Base-by-base conservation (phyloP, 2,797 vertebrate genomes). In the Molossus alvarezi region DNA sequence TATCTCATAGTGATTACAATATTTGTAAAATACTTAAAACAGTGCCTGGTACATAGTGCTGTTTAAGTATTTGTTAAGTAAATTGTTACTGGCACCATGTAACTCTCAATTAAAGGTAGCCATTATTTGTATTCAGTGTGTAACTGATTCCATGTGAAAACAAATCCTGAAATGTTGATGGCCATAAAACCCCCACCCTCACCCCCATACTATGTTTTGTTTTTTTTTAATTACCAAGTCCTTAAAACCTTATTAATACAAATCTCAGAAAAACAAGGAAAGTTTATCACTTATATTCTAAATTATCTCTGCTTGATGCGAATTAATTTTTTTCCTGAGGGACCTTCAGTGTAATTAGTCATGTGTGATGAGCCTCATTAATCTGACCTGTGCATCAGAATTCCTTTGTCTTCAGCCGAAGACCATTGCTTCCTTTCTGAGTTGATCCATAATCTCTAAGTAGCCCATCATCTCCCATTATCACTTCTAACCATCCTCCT, bases 11-110 rank as follows among this genome's bases (percentile, higher is more conserved):
- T 92, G 15, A 33, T 75, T 95, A 51, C 71, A 77, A 88, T 96
- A 95, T 95, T 97, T 97, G 79, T 72, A 76, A 18, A 79, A 71
- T 91, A 57, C 94, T 95, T 95, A 84, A 33, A 96, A 77, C 55
- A 90, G 83, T 72, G 17, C 92, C 82, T 77, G 45, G 77, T 90
- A 86, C 72, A 37, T 62, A 53, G 48, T 92, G 41, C 88, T 94
- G 5, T 48, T 79, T 81, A 94, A 96, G 41, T 87, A 57, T 96
- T 92, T 45, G 41, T 96, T 96, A 93, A 96, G 86, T 94, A 93
- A 81, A 93, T 97, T 93, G 62, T 96, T 95, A 27, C 84, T 92
- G 64, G 85, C 64, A 82, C 53, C 82, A 51, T 85, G 45, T 93
- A 88, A 77, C 48, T 82, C 64, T 85, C 64, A 92, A 0, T 89